Evolutionary conservation across 2,888 invertebrate genomes (phyloP), one percentile per base, ranked within the genome.

Genomic region (Alcis repandata): DNA sequence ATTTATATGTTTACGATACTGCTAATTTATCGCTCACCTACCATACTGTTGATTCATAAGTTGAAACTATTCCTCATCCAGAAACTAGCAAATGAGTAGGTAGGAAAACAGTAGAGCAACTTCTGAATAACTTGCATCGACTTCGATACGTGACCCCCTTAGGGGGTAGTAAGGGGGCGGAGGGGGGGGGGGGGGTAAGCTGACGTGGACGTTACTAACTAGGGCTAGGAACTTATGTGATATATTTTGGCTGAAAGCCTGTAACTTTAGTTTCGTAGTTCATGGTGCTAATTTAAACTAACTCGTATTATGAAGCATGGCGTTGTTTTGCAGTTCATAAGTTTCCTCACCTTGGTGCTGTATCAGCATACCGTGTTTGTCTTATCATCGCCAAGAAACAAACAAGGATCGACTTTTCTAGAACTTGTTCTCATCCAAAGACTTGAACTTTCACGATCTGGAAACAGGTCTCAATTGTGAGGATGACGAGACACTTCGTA

Each of bases 91-190:
- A 45, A 15, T 27, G 38, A 49, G 49, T 32, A 15, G 10, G 41
- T 20, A 27, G 15, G 51, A 45, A 59, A 48, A 40, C 43, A 59
- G 36, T 38, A 22, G 46, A 53, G 8, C 45, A 60, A 46, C 52
- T 38, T 52, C 27, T 15, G 20, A 20, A 46, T 49, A 62, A 56
- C 41, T 46, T 49, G 49, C 48, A 43, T 11, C 33, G 48, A 62
- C 48, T 61, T 54, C 36, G 15, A 56, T 62, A 62, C 62, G 62
- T 62, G 62, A 62, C 33, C 38, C 11, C 27, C 51, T n/a, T 8
- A 15, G 15, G 60, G 45, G 32, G 20, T n/a, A n/a, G n/a, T n/a
- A n/a, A n/a, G n/a, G n/a, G n/a, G n/a, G n/a, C n/a, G n/a, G n/a
- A n/a, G n/a, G n/a, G 27, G n/a, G 43, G 41, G 41, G 9, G 40